Conservation (phyloP, 2,797 vertebrate species). For the Rachycentron canadum region DNA sequence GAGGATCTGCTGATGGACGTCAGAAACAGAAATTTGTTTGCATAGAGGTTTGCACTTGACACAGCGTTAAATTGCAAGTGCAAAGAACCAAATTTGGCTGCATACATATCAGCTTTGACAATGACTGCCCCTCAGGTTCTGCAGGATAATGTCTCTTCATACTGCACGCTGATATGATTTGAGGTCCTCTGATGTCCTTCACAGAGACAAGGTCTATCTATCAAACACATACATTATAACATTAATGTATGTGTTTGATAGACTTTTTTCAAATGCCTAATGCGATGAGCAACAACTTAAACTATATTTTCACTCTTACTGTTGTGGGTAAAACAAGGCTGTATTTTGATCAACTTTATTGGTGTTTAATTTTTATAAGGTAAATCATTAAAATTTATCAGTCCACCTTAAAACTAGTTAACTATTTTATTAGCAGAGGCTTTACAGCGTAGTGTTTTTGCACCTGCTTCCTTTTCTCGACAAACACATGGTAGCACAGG, state of each 20-base stretch:
- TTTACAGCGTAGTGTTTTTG: constrained; percentile 3
- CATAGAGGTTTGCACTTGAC: background rate
- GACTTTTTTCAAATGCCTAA: too few species aligned
- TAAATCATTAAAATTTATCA: too few species aligned
- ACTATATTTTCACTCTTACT: background rate
- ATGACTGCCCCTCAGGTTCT: background rate
- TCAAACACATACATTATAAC: too few species aligned
- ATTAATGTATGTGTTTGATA: background rate
- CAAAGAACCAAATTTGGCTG: background rate
- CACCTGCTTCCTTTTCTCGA: constrained; percentile 48
- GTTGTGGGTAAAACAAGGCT: background rate
- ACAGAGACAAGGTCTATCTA: constrained; percentile 1
- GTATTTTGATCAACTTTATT: background rate
- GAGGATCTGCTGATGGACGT: background rate
- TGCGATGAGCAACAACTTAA: background rate
- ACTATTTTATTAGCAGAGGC: constrained; percentile 13
- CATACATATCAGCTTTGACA: constrained; percentile 11
- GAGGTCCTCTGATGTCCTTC: background rate
- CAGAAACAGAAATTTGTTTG: background rate
- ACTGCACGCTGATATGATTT: background rate
- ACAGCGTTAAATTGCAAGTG: background rate
- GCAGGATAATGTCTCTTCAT: background rate
- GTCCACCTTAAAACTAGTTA: constrained; percentile 20
- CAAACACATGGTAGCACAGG: constrained; percentile 8
- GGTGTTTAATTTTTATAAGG: background rate